phyloP scores from a whole-genome alignment of 2,113 vertebrate species.

The Tetrax tetrax region DNA sequence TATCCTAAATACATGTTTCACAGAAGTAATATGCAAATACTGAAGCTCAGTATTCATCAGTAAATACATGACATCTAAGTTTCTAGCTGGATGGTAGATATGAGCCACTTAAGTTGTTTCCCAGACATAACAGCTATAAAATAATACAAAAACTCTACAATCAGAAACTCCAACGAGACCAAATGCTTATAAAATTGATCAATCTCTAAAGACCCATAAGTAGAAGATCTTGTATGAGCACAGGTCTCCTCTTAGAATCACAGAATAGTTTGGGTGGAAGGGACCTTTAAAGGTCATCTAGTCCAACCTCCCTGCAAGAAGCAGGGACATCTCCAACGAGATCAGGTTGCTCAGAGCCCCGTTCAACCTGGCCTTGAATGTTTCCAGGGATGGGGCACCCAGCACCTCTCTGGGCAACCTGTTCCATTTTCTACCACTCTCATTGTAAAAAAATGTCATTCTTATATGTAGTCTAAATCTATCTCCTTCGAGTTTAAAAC shows the following conservation, averaged over 20 bases:
- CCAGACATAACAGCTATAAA: not conserved
- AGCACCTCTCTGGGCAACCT: too few relatives aligned
- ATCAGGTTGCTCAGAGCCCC: too few relatives aligned
- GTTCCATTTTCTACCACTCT: too few relatives aligned
- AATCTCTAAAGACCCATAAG: not conserved
- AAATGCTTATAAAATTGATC: not conserved
- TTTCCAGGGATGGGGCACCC: too few relatives aligned
- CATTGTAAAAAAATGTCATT: too few relatives aligned
- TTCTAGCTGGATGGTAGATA: not conserved
- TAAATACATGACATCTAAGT: not conserved
- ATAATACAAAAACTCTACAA: not conserved
- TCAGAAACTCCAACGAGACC: not conserved
- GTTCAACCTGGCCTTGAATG: too few relatives aligned
- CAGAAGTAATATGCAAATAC: not conserved
- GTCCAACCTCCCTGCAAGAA: too few relatives aligned
- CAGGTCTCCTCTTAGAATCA: not conserved
- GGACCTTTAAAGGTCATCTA: too few relatives aligned
- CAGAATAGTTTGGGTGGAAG: too few relatives aligned
- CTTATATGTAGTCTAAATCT: too few relatives aligned
- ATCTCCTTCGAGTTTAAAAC: too few relatives aligned
- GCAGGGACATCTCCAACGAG: too few relatives aligned
- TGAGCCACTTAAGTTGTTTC: not conserved
- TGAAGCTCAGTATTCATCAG: not conserved
- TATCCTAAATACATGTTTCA: not conserved
- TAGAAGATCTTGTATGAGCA: not conserved